phyloP scores from a whole-genome alignment of 2,888 invertebrate species.

The Xylota sylvarum region DNA sequence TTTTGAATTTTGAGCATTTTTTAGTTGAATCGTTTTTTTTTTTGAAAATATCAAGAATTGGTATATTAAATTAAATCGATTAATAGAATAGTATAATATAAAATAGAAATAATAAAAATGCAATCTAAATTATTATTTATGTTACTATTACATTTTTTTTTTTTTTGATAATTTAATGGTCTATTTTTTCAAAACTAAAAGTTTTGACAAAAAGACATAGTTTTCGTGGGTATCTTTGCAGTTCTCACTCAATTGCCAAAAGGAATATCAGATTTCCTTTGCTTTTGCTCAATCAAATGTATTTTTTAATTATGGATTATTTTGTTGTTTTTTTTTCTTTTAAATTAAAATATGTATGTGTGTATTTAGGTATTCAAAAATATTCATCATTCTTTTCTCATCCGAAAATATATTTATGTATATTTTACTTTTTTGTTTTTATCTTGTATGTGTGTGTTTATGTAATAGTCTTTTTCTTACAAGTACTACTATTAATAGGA shows the following conservation, averaged over 20 bases:
- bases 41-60: constrained; percentile 12
- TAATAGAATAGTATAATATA: background rate
- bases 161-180: constrained; percentile 16
- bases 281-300: constrained; percentile 61
- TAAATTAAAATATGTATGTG: background rate
- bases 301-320: constrained; percentile 29
- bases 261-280: background rate
- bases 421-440: constrained; percentile 8
- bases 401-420: constrained; percentile 52
- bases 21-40: constrained; percentile 45
- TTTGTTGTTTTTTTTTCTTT: background rate
- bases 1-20: constrained; percentile 72
- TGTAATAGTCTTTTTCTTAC: constrained; percentile 67
- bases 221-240: background rate
- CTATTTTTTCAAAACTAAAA: constrained; percentile 20
- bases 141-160: constrained; percentile 32
- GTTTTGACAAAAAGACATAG: constrained; percentile 17
- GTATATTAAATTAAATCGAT: constrained; percentile 8
- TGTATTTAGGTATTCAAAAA: constrained; percentile 63
- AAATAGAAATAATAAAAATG: constrained; percentile 36
- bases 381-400: constrained; percentile 52
- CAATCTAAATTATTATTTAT: constrained; percentile 36
- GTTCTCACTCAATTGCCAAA: constrained; percentile 65
- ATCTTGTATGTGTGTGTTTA: constrained; percentile 38
- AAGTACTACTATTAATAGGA: constrained; percentile 41